These are phyloP conservation scores for Pteria penguin DNA, from an alignment of 2,888 invertebrate species.

Conservation along the genomic window DNA sequence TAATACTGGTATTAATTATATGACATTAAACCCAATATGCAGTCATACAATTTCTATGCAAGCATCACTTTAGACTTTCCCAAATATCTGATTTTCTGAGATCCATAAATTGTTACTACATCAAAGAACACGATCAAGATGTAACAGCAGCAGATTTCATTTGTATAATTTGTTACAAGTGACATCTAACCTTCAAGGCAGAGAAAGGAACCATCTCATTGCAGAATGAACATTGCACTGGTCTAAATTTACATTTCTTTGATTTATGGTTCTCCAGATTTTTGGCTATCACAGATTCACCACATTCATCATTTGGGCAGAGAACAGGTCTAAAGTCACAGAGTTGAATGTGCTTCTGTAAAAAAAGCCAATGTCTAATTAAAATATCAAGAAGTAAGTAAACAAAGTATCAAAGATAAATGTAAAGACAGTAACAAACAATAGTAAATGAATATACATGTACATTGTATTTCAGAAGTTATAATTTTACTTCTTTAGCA, in stretches of 20 bases:
- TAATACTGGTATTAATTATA: too few species aligned
- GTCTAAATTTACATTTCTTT: slow-evolving; percentile 46
- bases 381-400: neutral
- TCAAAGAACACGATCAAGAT: too few species aligned
- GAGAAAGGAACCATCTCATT: slow-evolving; percentile 24
- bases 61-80: too few species aligned
- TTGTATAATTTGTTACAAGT: too few species aligned
- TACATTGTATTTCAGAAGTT: too few species aligned
- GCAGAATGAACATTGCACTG: slow-evolving; percentile 48
- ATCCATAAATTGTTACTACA: too few species aligned
- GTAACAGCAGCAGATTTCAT: too few species aligned
- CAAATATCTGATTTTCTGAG: too few species aligned
- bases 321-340: slow-evolving; percentile 57
- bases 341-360: slow-evolving; percentile 51
- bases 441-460: neutral
- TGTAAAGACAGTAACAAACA: too few species aligned
- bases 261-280: slow-evolving; percentile 32
- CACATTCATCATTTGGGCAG: slow-evolving; percentile 56
- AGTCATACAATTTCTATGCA: too few species aligned
- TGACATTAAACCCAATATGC: too few species aligned
- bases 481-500: too few species aligned
- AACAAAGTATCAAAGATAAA: neutral
- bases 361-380: slow-evolving; percentile 3
- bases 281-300: slow-evolving; percentile 24
- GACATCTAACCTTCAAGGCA: slow-evolving; percentile 35